phyloP scores from a whole-genome alignment of 1,140 invertebrate genomes.

The Bombus pascuorum region DNA sequence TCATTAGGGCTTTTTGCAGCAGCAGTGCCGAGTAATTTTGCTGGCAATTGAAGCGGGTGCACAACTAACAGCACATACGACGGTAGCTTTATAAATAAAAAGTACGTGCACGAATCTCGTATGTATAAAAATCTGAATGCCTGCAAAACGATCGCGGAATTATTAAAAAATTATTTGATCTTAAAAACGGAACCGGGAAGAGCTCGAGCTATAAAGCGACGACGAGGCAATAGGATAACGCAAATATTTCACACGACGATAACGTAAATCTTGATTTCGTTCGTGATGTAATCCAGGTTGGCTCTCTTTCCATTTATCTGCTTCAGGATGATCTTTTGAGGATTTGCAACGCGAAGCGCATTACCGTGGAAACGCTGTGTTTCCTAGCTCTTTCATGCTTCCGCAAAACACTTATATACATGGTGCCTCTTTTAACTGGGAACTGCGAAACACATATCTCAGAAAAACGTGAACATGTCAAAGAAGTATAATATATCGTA shows the following conservation, averaged over 20 bases:
- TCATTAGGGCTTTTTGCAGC: neutral
- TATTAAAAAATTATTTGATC: neutral
- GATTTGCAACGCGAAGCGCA: conserved; percentile 48
- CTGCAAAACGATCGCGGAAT: too few species aligned
- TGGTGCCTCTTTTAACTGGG: neutral
- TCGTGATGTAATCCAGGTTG: conserved; percentile 33
- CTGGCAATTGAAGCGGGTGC: neutral
- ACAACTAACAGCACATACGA: neutral
- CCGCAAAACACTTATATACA: conserved; percentile 38
- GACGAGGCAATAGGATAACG: neutral
- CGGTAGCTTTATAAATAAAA: neutral
- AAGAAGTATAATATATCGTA: neutral
- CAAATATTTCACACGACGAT: conserved; percentile 22
- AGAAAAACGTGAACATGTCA: neutral
- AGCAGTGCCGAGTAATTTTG: neutral
- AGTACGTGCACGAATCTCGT: neutral
- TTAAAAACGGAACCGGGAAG: too few species aligned
- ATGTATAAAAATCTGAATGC: neutral
- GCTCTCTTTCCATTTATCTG: conserved; percentile 59
- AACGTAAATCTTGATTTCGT: conserved; percentile 52
- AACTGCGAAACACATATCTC: conserved; percentile 33
- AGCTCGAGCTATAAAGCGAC: too few species aligned
- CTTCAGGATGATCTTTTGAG: conserved; percentile 52
- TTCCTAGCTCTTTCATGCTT: conserved; percentile 15
- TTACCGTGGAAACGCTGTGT: conserved; percentile 32